These are phyloP conservation scores for Columbina picui DNA, from an alignment of 2,113 vertebrate species.

Conservation along the genomic window DNA sequence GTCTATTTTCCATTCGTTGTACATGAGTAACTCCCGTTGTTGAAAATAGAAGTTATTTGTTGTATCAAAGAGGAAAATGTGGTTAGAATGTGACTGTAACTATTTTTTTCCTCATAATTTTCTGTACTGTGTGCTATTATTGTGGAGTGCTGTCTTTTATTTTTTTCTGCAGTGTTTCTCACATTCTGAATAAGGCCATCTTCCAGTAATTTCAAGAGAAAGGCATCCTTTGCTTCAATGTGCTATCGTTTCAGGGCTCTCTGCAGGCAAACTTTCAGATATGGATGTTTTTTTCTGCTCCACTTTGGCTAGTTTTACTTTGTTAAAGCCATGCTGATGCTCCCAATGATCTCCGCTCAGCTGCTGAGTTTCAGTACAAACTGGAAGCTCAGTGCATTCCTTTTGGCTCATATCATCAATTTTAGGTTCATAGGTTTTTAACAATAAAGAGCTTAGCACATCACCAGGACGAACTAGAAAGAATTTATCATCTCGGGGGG, in stretches of 20 bases:
- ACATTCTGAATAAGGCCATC: background rate
- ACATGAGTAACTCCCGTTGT: background rate
- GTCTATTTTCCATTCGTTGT: constrained; percentile 40
- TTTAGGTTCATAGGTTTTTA: background rate
- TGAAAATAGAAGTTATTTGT: constrained; percentile 55
- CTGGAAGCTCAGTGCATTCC: background rate
- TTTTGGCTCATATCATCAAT: background rate
- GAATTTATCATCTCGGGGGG: background rate
- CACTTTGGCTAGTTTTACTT: constrained; percentile 18
- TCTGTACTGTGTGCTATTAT: background rate
- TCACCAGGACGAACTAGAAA: background rate
- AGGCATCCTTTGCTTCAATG: background rate
- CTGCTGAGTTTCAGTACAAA: background rate
- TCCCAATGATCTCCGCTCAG: background rate
- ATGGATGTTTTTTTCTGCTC: background rate
- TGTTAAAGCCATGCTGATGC: background rate
- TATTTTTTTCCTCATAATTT: background rate
- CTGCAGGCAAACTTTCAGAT: background rate
- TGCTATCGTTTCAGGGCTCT: background rate
- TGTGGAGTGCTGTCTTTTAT: background rate
- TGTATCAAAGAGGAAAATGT: constrained; percentile 16
- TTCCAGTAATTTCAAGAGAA: constrained; percentile 27
- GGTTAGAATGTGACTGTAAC: background rate
- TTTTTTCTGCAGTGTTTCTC: background rate
- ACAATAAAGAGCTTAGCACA: background rate